A percentile compares a stretch with the other conserved stretches of the same genome.
phyloP scores from a whole-genome alignment of 2,797 vertebrate species.

The Arrhamphus sclerolepis region DNA sequence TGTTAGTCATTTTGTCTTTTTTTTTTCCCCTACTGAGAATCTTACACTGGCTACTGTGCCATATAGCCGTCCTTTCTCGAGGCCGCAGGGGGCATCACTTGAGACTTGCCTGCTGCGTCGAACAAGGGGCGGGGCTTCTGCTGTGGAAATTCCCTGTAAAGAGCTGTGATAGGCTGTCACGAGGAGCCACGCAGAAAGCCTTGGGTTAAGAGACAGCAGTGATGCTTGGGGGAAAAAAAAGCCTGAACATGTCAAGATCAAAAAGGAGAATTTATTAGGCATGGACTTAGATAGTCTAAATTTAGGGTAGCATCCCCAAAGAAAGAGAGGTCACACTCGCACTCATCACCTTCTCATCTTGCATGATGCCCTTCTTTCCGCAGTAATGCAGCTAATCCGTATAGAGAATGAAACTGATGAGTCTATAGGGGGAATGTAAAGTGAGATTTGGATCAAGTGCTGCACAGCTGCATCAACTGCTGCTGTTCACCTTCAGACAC shows the following conservation, averaged over 20 bases:
- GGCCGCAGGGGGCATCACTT: constrained; percentile 70
- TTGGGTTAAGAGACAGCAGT: constrained; percentile 23
- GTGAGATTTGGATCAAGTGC: constrained; percentile 25
- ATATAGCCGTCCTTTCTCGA: constrained; percentile 66
- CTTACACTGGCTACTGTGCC: constrained; percentile 44
- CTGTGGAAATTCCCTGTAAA: constrained; percentile 82
- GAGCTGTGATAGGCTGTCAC: constrained; percentile 70
- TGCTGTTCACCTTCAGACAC: constrained; percentile 68
- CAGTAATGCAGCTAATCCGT: constrained; percentile 17
- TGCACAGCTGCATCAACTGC: constrained; percentile 28
- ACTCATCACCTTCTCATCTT: background rate
- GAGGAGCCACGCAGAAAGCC: constrained; percentile 44
- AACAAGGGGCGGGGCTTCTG: constrained; percentile 73
- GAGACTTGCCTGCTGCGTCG: constrained; percentile 77
- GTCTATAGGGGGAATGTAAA: constrained; percentile 7
- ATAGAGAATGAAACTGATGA: constrained; percentile 23
- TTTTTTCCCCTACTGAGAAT: constrained; percentile 8
- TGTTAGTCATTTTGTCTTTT: background rate
- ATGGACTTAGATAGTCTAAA: constrained; percentile 23
- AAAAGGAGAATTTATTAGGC: constrained; percentile 21
- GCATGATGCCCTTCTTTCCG: constrained; percentile 11
- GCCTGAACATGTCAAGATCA: constrained; percentile 26
- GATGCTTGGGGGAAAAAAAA: constrained; percentile 27
- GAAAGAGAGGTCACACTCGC: constrained; percentile 9
- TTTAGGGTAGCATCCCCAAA: constrained; percentile 13